Evolutionary conservation across 2,888 invertebrate genomes (phyloP), one percentile per base, ranked within the genome.

Genomic region (Papilio demoleus): DNA sequence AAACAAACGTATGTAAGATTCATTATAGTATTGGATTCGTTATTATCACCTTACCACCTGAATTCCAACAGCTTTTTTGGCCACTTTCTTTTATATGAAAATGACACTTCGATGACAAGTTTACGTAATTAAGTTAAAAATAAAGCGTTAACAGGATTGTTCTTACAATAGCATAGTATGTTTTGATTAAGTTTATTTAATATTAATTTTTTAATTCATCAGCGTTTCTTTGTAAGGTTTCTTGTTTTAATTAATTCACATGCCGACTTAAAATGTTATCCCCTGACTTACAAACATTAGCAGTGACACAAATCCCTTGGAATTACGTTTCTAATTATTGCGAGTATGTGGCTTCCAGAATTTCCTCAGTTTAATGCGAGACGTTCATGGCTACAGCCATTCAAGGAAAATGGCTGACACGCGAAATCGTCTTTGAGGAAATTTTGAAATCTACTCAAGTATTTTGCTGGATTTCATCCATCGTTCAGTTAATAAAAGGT

Each of bases 241-340:
- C 27, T 14, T 27, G 53, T 22, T 53, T 53, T 53, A 53, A 53
- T 53, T 53, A 53, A 14, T 53, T 53, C 27, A 53, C 27, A 53
- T 53, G 53, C 27, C 27, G 24, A 22, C 50, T 53, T 53, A 53
- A 53, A 53, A 34, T 58, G 58, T 58, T 58, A 58, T 34, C 58
- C 31, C 12, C 11, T 36, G 34, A 58, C 58, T 36, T 45, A 34
- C 9, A 58, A 58, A 34, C 53, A 53, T 53, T 58, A 58, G 34
- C 58, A 58, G 58, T 58, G 58, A 58, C 58, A 36, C 58, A 58
- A 58, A 58, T 34, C 58, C 58, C 58, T 19, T 31, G 34, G 34
- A 36, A 58, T 58, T 58, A 58, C 58, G 58, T 34, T 58, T 58
- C 58, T 58, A 58, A 58, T 58, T 58, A 58, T 58, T 58, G 34